Evolutionary conservation across 2,888 invertebrate species (phyloP).

Genomic region (Actias luna): DNA sequence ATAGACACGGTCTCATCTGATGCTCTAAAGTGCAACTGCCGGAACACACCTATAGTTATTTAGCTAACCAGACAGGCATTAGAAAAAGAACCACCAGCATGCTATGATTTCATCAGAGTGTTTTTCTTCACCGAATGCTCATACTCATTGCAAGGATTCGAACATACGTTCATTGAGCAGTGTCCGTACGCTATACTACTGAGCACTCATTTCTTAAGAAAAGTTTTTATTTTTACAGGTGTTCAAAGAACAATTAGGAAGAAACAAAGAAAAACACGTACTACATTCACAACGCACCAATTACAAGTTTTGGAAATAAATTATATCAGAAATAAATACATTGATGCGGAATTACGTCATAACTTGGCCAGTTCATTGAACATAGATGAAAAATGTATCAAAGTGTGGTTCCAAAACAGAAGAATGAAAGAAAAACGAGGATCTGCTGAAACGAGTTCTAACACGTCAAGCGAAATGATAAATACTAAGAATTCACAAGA

Average conservation of each 20-base stretch:
- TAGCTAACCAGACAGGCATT: too few species aligned
- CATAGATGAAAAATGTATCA: constrained; percentile 87
- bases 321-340: constrained; percentile 79
- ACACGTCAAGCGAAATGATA: constrained; percentile 42
- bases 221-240: constrained; percentile 1
- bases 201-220: too few species aligned
- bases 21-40: neutral
- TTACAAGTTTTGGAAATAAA: constrained; percentile 83
- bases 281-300: constrained; percentile 88
- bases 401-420: constrained; percentile 93
- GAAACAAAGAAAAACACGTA: constrained; percentile 84
- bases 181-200: too few species aligned
- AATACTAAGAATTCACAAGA: constrained; percentile 24
- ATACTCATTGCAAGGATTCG: too few species aligned
- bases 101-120: too few species aligned
- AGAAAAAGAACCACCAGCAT: too few species aligned
- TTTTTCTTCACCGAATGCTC: neutral
- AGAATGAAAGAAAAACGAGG: constrained; percentile 88
- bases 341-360: constrained; percentile 84
- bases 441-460: constrained; percentile 49
- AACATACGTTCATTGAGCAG: too few species aligned
- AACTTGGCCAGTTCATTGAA: constrained; percentile 83
- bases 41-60: neutral
- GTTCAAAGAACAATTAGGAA: constrained; percentile 42
- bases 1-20: too few species aligned